A percentile compares a stretch with the other conserved stretches of the same genome.
Evolutionary conservation across 1,140 invertebrate species (phyloP).

Genomic region (Drosophila kurseongensis): DNA sequence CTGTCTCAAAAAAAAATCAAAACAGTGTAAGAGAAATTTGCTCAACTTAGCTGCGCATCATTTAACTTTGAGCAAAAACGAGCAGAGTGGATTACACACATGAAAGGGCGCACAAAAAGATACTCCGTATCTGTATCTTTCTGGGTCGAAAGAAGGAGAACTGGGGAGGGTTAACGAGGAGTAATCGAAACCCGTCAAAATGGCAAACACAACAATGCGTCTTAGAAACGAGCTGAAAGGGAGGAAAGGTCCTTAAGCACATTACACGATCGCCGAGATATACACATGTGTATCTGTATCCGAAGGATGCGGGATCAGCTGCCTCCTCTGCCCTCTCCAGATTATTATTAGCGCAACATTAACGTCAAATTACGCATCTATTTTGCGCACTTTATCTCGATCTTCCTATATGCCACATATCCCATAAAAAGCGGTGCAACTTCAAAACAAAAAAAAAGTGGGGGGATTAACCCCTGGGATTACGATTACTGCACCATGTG

Average conservation of each 20-base stretch:
- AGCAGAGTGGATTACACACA: constrained; percentile 81
- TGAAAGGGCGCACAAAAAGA: constrained; percentile 57
- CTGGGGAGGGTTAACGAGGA: constrained; percentile 27
- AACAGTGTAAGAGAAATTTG: constrained; percentile 51
- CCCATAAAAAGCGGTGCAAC: constrained; percentile 42
- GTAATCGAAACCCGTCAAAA: constrained; percentile 82
- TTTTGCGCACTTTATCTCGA: constrained; percentile 79
- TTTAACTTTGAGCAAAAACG: constrained; percentile 72
- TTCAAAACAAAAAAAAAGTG: constrained; percentile 15
- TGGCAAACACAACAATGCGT: constrained; percentile 67
- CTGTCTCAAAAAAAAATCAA: constrained; percentile 43
- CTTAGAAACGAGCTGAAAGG: constrained; percentile 33
- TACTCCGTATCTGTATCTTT: constrained; percentile 14
- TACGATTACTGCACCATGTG: constrained; percentile 43
- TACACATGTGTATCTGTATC: constrained; percentile 21
- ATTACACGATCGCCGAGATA: constrained; percentile 63
- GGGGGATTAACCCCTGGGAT: constrained; percentile 19
- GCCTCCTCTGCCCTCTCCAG: constrained; percentile 43
- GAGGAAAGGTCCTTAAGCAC: constrained; percentile 57
- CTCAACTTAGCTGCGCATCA: constrained; percentile 76
- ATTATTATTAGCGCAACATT: constrained; percentile 85
- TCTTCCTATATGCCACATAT: constrained; percentile 27
- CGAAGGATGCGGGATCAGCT: constrained; percentile 53
- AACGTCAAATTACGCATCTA: constrained; percentile 84
- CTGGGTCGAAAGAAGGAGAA: neutral